Evolutionary conservation across 2,888 invertebrate genomes (phyloP), one percentile per base, ranked within the genome.

Genomic region (Norana najaformis): DNA sequence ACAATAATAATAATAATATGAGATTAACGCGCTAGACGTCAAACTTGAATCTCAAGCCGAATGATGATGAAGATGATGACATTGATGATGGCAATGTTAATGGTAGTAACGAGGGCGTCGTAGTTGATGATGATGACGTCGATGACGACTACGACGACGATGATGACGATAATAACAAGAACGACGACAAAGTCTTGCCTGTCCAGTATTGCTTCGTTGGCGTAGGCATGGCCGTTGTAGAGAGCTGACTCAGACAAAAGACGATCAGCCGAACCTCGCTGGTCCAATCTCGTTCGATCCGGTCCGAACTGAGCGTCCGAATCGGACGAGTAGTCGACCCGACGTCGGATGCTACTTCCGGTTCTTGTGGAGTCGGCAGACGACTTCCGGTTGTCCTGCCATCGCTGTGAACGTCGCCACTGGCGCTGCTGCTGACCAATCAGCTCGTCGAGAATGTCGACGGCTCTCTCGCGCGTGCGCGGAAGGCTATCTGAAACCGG

Each of bases 361-460:
- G 14, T 34, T 36, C 36, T 69, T 20, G 89, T 23, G 0, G 69
- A 89, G 69, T 69, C 89, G 34, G 69, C 41, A 8, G 69, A 69
- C 53, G 53, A 41, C 89, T 39, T 47, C 88, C 88, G 88, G 41
- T 88, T 35, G 34, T 39, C 88, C 3, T 30, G 34, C 41, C 88
- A 39, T 1, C 88, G 88, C 38, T 88, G 88, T 0, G 37, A 35
- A 23, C 41, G 88, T 5, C 39, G 88, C 88, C 34, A 47, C 36
- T 88, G 88, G 88, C 47, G 88, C 37, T 88, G 36, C 37, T 88
- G 88, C 30, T 47, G 88, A 37, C 85, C 85, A 85, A 85, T 85
- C 85, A 85, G 85, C 85, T 85, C 85, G 36, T 85, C 85, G 4
- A 85, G 85, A 37, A 85, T 85, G 36, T 85, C 85, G 36, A 85